Conservation (phyloP, 2,113 vertebrate genomes). For the Ranitomeya variabilis region DNA sequence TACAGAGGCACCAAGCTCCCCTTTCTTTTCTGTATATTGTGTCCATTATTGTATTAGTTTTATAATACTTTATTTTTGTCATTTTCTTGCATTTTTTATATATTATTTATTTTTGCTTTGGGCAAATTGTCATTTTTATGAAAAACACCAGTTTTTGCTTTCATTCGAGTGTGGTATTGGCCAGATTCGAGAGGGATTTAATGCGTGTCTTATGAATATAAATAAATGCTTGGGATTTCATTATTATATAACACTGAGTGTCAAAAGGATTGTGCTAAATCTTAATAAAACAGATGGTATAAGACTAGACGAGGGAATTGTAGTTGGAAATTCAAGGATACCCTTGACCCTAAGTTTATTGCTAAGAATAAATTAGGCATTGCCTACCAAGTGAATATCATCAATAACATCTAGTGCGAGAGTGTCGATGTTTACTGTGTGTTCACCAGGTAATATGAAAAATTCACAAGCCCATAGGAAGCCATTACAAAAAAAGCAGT, state of each 20-base stretch:
- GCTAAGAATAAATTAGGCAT: conserved; percentile 14
- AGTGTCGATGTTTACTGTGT: conserved; percentile 2
- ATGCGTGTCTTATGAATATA: conserved; percentile 33
- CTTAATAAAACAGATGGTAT: conserved; percentile 35
- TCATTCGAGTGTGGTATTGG: neutral
- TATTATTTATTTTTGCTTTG: neutral
- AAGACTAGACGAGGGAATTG: conserved; percentile 13
- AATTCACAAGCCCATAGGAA: neutral
- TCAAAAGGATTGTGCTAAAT: conserved; percentile 38
- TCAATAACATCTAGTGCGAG: neutral
- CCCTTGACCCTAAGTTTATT: conserved; percentile 32
- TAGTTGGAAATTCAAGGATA: conserved; percentile 32
- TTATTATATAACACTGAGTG: conserved; percentile 25
- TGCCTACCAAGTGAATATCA: neutral
- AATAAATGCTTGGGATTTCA: conserved; percentile 24
- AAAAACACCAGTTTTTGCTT: neutral
- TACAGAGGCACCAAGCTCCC: too few species aligned
- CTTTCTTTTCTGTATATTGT: neutral
- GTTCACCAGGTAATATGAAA: neutral
- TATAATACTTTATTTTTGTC: neutral
- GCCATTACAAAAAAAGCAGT: neutral
- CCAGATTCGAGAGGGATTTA: neutral
- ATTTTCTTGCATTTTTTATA: neutral
- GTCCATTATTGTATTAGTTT: neutral
- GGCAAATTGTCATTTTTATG: neutral